Percentiles rank a stretch among this genome's conserved stretches.
phyloP scores from a whole-genome alignment of 2,888 invertebrate species.

The Rhogogaster chlorosoma region DNA sequence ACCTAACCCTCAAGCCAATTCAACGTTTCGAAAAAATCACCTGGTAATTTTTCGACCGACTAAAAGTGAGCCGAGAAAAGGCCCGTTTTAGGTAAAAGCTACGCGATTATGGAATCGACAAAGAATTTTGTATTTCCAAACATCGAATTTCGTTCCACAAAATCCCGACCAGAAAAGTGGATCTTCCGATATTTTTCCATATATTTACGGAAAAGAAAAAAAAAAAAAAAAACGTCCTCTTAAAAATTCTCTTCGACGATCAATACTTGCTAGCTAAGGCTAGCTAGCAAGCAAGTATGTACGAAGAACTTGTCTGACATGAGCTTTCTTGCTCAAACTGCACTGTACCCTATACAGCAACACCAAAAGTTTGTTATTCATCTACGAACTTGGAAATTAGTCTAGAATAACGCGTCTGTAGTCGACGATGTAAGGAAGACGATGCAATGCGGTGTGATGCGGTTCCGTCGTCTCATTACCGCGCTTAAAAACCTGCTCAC shows the following conservation, averaged over 20 bases:
- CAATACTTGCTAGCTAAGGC: neutral
- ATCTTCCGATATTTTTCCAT: no score
- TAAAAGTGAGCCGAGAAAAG: no score
- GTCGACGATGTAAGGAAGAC: neutral
- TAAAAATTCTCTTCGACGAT: neutral
- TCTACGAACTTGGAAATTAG: conserved; percentile 20
- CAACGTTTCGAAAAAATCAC: no score
- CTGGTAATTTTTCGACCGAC: no score
- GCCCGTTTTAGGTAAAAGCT: no score
- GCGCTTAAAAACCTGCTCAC: neutral
- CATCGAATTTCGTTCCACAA: no score
- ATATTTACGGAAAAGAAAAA: no score
- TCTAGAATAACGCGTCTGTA: neutral
- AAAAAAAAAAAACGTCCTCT: neutral
- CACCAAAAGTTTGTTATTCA: conserved; percentile 32
- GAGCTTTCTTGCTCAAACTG: neutral
- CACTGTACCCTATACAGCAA: neutral
- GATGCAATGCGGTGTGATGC: neutral
- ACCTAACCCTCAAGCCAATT: no score
- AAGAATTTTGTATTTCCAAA: no score
- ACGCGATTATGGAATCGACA: no score
- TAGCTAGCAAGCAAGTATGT: neutral
- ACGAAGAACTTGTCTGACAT: neutral
- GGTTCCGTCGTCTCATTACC: neutral
- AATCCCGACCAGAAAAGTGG: no score